Conservation (phyloP, 2,888 invertebrate species). For the Plemyria rubiginata region DNA sequence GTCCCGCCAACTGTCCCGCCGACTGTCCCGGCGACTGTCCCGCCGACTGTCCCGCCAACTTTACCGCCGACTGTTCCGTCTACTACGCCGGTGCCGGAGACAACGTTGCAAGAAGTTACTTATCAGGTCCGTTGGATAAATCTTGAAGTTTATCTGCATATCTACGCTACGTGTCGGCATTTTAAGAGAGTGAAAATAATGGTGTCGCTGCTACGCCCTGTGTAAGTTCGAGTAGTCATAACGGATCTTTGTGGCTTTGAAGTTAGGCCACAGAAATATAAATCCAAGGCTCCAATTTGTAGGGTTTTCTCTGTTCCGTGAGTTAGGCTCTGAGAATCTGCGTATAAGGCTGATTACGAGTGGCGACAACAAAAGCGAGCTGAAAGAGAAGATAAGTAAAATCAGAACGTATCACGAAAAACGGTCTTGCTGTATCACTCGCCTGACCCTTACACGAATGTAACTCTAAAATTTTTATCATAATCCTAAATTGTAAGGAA, state of each 20-base stretch:
- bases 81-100: conserved; percentile 63
- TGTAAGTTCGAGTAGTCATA: background rate
- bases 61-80: conserved; percentile 22
- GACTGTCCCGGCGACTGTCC: conserved; percentile 4
- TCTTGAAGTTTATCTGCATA: background rate
- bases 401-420: too few relatives aligned
- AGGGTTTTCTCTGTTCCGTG: too few relatives aligned
- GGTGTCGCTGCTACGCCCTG: background rate
- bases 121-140: conserved; percentile 61
- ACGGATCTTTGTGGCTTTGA: background rate
- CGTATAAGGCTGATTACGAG: too few relatives aligned
- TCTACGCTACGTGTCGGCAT: background rate
- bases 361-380: too few relatives aligned
- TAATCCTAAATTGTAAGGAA: too few relatives aligned
- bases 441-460: too few relatives aligned
- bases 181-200: background rate
- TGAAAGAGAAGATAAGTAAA: too few relatives aligned
- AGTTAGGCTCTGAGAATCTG: too few relatives aligned
- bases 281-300: too few relatives aligned
- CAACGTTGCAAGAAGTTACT: conserved; percentile 68
- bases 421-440: too few relatives aligned
- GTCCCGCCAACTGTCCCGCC: conserved; percentile 51
- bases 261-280: too few relatives aligned
- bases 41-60: background rate
- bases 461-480: too few relatives aligned